A percentile compares a stretch with the other conserved stretches of the same genome.
phyloP scores from a whole-genome alignment of 2,888 invertebrate genomes.

The Corythucha ciliata region DNA sequence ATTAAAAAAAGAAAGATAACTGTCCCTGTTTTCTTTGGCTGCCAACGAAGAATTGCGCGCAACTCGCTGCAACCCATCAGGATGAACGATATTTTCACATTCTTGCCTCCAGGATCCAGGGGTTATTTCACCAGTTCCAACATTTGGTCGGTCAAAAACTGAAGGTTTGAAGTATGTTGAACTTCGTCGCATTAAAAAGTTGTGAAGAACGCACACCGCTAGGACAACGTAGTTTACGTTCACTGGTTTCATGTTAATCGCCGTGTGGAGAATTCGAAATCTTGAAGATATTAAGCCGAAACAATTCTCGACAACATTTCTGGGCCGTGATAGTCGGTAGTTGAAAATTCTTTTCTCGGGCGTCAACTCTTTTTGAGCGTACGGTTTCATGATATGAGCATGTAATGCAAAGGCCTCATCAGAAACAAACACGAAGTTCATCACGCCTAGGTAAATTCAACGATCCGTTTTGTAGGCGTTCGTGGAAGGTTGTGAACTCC shows the following conservation, averaged over 20 bases:
- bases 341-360: not conserved
- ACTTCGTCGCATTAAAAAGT: not conserved
- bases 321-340: not conserved
- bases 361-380: not conserved
- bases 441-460: constrained; percentile 10
- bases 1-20: not conserved
- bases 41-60: not conserved
- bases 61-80: not conserved
- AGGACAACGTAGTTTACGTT: constrained; percentile 1
- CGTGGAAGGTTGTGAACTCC: constrained; percentile 5
- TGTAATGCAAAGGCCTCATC: constrained; percentile 22
- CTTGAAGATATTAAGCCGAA: not conserved
- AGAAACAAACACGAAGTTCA: constrained; percentile 18
- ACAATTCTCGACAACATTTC: not conserved
- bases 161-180: not conserved
- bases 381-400: not conserved
- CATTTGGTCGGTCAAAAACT: not conserved
- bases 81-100: constrained; percentile 1
- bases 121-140: not conserved
- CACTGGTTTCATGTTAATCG: not conserved
- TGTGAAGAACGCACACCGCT: not conserved
- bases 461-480: not conserved
- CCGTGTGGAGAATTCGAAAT: not conserved
- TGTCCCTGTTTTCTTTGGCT: constrained; percentile 1
- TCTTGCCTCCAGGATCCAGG: not conserved